Evolutionary conservation across 2,797 vertebrate species (phyloP), one percentile per base, ranked within the genome.

Genomic region (Babyrousa celebensis): DNA sequence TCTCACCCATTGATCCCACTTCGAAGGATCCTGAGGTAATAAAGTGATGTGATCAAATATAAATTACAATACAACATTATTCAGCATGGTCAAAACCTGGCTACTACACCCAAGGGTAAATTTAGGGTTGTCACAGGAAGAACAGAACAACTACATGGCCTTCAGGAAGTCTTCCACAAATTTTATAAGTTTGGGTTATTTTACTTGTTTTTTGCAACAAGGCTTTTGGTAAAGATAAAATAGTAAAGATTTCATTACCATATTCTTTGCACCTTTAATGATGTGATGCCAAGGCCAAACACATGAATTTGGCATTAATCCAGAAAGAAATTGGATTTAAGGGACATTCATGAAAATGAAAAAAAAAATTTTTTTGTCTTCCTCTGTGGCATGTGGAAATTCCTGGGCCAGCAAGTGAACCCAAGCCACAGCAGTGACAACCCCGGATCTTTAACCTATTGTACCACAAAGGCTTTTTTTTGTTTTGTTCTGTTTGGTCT

Each of bases 201-300:
- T 32, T 52, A 48, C 36, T 89, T 62, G 17, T 54, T 87, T 87
- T 91, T 54, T 68, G 83, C n/a, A 65, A 78, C 56, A 29, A 75
- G 72, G 15, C 20, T 89, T 85, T 72, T 65, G 62, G 10, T 82
- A 82, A 85, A 94, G 54, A 89, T 82, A 63, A 85, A 80, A 77
- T 15, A 60, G 15, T 29, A 60, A 62, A 67, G n/a, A 79, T 56
- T 91, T 87, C 15, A 87, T 58, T 40, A 67, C 40, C 54, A 27
- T 14, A 56, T 70, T 71, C 68, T 75, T 82, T 92, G 80, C 36
- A 63, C 12, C 6, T 54, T 85, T 27, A 75, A 63, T 15, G 32
- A 82, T 84, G 36, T 52, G 11, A 15, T 82, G 16, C 9, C 16
- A 71, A 52, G 43, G 5, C 48, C 48, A 78, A 43, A 71, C 17